Evolutionary conservation across 2,797 vertebrate species (phyloP).

Genomic region (Cephalopachus bancanus): DNA sequence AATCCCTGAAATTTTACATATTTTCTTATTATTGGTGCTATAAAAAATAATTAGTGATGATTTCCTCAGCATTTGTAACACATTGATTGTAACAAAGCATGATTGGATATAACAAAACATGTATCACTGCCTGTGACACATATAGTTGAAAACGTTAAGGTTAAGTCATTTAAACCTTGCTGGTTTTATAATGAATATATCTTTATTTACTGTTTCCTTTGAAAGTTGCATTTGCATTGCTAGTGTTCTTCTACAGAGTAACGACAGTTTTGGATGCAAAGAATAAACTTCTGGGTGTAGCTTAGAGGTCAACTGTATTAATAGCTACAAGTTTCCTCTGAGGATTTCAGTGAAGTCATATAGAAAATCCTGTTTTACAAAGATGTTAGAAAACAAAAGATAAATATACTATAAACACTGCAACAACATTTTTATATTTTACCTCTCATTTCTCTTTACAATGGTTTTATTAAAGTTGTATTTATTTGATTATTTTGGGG

Average conservation of each 20-base stretch:
- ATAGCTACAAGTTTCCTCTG: not conserved
- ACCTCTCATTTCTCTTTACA: not conserved
- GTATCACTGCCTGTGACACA: not conserved
- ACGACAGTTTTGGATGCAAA: not conserved
- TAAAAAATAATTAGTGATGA: slow-evolving; percentile 21
- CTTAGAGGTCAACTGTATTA: not conserved
- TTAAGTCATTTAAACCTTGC: not conserved
- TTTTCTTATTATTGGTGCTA: slow-evolving; percentile 4
- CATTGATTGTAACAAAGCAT: not conserved
- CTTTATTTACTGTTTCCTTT: not conserved
- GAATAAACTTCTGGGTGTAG: not conserved
- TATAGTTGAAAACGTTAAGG: not conserved
- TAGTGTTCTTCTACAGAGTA: not conserved
- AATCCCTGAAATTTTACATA: not conserved
- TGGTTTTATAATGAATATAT: slow-evolving; percentile 24
- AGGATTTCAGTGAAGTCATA: not conserved
- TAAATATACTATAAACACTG: not conserved
- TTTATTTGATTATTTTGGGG: slow-evolving; percentile 42
- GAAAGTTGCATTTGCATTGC: slow-evolving; percentile 24
- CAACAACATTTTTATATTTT: slow-evolving; percentile 9
- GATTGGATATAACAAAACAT: too few relatives aligned
- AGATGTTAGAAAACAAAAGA: not conserved
- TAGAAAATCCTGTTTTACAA: slow-evolving; percentile 4
- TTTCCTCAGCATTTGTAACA: slow-evolving; percentile 38
- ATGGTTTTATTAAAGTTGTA: not conserved